phyloP scores from a whole-genome alignment of 2,113 vertebrate genomes.

The Galeopterus variegatus region DNA sequence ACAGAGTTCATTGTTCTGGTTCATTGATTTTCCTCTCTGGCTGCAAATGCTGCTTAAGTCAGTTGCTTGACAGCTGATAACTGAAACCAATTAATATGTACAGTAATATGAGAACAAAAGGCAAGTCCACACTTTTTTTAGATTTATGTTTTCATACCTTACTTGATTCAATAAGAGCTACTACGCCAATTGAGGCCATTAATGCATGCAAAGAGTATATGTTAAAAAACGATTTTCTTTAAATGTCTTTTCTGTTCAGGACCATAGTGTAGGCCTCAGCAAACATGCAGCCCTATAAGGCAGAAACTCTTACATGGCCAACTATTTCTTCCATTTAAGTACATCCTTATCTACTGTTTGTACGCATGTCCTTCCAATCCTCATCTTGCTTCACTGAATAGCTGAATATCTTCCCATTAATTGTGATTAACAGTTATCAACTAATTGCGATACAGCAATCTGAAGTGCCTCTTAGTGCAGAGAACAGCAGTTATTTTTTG shows the following conservation, averaged over 20 bases:
- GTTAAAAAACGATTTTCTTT: not conserved
- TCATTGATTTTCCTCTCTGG: not conserved
- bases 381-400: slow-evolving; percentile 38
- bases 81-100: slow-evolving; percentile 12
- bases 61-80: not conserved
- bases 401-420: not conserved
- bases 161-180: not conserved
- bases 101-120: not conserved
- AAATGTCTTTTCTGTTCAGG: slow-evolving; percentile 19
- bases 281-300: not conserved
- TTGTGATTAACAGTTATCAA: not conserved
- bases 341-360: not conserved
- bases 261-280: not conserved
- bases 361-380: not conserved
- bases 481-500: not conserved
- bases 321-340: slow-evolving; percentile 7
- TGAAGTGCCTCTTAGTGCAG: not conserved
- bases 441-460: not conserved
- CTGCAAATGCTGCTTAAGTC: not conserved
- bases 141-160: not conserved
- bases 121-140: not conserved
- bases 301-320: not conserved
- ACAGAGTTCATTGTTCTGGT: not conserved
- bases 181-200: not conserved
- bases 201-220: not conserved